Conservation (phyloP, 1,140 invertebrate genomes). For the Eumaeus atala region DNA sequence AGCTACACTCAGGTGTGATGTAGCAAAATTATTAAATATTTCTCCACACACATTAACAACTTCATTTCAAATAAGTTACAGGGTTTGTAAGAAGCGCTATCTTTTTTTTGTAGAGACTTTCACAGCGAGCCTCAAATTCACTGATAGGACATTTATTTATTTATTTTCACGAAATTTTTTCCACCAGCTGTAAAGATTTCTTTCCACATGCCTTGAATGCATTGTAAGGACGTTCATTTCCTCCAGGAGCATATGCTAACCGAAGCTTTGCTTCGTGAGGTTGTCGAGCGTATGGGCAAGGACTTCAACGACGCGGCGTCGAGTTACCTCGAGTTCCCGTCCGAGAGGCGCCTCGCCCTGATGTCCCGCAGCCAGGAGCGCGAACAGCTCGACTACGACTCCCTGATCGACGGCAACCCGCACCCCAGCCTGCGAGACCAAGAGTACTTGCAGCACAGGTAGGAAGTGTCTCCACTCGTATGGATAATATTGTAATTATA, state of each 20-base stretch:
- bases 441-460: conserved; percentile 90
- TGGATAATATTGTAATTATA: too few relatives aligned
- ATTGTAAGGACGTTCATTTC: conserved; percentile 10
- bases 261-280: conserved; percentile 78
- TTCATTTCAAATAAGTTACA: too few relatives aligned
- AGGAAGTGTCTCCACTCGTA: too few relatives aligned
- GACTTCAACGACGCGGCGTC: conserved; percentile 78
- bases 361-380: conserved; percentile 72
- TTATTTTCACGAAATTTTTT: neutral
- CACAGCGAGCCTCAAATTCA: too few relatives aligned
- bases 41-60: conserved; percentile 40
- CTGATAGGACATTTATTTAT: conserved; percentile 6
- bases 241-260: conserved; percentile 70
- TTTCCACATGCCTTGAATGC: too few relatives aligned
- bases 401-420: conserved; percentile 77
- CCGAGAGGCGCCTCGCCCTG: conserved; percentile 70
- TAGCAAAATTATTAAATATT: neutral
- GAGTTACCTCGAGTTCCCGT: conserved; percentile 79
- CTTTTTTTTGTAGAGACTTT: too few relatives aligned
- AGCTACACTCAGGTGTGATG: too few relatives aligned
- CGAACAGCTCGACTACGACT: conserved; percentile 79
- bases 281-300: conserved; percentile 81
- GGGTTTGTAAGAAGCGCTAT: too few relatives aligned
- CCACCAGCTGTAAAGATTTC: neutral
- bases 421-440: conserved; percentile 88